Evolutionary conservation across 2,113 vertebrate species (phyloP), one percentile per base, ranked within the genome.

Genomic region (Limnothrissa miodon): DNA sequence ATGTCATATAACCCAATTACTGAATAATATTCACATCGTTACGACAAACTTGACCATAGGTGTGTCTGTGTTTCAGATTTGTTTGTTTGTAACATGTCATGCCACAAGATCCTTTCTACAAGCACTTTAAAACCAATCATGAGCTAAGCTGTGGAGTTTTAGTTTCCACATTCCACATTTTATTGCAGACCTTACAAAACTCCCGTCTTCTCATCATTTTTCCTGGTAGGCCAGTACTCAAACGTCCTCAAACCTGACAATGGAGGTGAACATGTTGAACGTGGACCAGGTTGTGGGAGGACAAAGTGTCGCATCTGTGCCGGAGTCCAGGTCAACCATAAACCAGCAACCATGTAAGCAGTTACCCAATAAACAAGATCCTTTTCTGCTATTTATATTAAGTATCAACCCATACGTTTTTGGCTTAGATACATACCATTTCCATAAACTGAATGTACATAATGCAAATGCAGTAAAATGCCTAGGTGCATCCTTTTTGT

Each of bases 271-370:
- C 15, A 45, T 82, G 56, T 39, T 70, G 23, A 59, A 70, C 19
- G n/a, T 82, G 62, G 81, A 82, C 21, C 42, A 82, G n/a, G 59
- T 45, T 15, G 56, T 82, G n/a, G 11, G 66, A 21, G 59, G 56
- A 25, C 56, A 82, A n/a, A 62, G 29, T 0, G 23, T 56, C 45
- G 1, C 59, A 13, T 19, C 56, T 45, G 56, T 44, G 53, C 15
- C 56, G 13, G 62, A 70, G 23, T 5, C 56, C 25, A 44, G 45
- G 8, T 36, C 80, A n/a, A 56, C 45, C 81, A 56, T 62, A 66
- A 39, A n/a, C 19, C 81, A 29, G 1, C 53, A 82, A n/a, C 59
- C 81, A 39, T 70, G 81, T 70, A 56, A 82, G 81, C n/a, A 29
- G 42, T 82, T 70, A n/a, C 66, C 13, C 0, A n/a, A 13, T 66